A percentile compares a stretch with the other conserved stretches of the same genome.
Evolutionary conservation across 2,113 vertebrate species (phyloP).

Genomic region (Morone saxatilis): DNA sequence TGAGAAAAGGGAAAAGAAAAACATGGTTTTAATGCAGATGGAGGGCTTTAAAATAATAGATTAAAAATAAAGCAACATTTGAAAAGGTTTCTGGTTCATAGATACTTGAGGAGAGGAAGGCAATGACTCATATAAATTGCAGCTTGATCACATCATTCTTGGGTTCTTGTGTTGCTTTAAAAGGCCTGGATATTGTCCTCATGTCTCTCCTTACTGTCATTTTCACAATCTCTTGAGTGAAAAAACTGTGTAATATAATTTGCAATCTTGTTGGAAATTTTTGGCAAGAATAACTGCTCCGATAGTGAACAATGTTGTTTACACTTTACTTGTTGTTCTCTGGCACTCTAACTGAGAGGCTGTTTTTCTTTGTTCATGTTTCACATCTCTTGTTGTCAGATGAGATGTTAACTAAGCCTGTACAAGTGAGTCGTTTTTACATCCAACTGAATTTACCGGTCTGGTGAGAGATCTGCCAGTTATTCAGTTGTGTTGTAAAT

Average conservation of each 20-base stretch:
- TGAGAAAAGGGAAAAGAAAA: background rate
- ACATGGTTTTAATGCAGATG: background rate
- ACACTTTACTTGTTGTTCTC: constrained; percentile 50
- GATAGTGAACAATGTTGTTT: constrained; percentile 42
- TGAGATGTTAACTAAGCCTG: constrained; percentile 31
- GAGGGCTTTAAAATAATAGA: background rate
- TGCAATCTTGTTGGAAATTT: constrained; percentile 32
- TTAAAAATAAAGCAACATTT: no score
- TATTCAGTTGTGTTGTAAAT: constrained; percentile 9
- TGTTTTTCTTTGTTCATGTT: constrained; percentile 13
- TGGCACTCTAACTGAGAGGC: constrained; percentile 29
- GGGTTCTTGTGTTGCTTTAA: constrained; percentile 1
- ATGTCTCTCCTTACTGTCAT: constrained; percentile 4
- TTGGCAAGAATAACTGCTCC: constrained; percentile 19
- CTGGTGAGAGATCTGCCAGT: constrained; percentile 37
- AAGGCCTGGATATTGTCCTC: background rate
- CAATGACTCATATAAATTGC: background rate
- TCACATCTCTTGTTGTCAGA: constrained; percentile 31
- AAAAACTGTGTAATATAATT: constrained; percentile 24
- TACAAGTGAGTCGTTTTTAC: background rate
- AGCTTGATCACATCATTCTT: background rate
- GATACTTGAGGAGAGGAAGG: background rate
- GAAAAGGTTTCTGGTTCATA: background rate
- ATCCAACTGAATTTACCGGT: constrained; percentile 24
- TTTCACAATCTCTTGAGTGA: background rate